Evolutionary conservation across 2,113 vertebrate genomes (phyloP), one percentile per base, ranked within the genome.

Genomic region (Pyrgilauda ruficollis): DNA sequence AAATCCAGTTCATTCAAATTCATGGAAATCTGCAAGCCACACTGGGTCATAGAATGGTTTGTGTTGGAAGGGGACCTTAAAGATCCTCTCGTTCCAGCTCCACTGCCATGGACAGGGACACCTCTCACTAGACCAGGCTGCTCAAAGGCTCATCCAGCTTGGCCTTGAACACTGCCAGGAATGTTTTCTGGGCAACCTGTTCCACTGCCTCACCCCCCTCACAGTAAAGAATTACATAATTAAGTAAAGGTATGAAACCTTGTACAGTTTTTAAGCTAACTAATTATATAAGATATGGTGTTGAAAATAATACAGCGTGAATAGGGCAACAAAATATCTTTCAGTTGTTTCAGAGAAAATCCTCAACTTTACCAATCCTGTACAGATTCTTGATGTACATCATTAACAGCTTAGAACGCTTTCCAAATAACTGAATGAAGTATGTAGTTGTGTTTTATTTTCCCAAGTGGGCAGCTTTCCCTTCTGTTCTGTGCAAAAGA

Each of bases 261-360:
- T 35, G 7, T 58, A 14, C 4, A 35, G 13, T 24, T 50, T 39
- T 55, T 76, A 61, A 46, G 22, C 20, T 43, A 76, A 62, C n/a
- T 46, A 56, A 18, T 79, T 91, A 11, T 31, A 27, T 64, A 73
- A 76, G 84, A 64, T 16, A 64, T 0, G 8, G 16, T 19, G 11
- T 39, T 79, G 37, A 85, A 84, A 64, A 78, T 39, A 72, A 35
- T 73, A 26, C 21, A 50, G 19, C 10, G 6, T 47, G 53, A 87
- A 23, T 24, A 64, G 43, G 93, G 55, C 16, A 21, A 68, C 9
- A 23, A 86, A 89, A 92, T 88, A 43, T 93, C 66, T 73, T 67
- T 87, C 79, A 90, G 61, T 64, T 74, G 11, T 89, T 79, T 63
- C 77, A 72, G 72, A 66, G 67, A 84, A 59, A 95, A 69, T 8